These are phyloP conservation scores for Sorex araneus DNA, from an alignment of 2,113 vertebrate genomes.

Conservation along the genomic window DNA sequence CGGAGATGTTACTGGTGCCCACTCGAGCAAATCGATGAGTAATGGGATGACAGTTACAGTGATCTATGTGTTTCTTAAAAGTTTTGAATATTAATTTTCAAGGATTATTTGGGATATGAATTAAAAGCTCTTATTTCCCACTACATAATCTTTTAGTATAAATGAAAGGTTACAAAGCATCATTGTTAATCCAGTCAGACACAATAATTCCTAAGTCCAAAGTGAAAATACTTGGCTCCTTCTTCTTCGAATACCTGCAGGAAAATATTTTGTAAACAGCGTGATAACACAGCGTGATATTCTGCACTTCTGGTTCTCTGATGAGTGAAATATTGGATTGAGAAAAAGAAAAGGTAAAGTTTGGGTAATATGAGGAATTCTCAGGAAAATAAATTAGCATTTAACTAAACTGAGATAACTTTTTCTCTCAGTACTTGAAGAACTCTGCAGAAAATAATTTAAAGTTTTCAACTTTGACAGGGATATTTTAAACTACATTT, in stretches of 20 bases:
- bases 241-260: slow-evolving; percentile 19
- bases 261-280: slow-evolving; percentile 33
- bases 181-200: background rate
- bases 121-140: background rate
- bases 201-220: background rate
- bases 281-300: background rate
- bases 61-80: slow-evolving; percentile 26
- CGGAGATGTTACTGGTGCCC: too few relatives aligned
- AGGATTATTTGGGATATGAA: slow-evolving; percentile 7
- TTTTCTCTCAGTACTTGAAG: background rate
- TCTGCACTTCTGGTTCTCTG: slow-evolving; percentile 35
- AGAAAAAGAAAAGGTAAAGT: slow-evolving; percentile 35
- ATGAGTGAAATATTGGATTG: background rate
- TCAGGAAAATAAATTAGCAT: slow-evolving; percentile 53
- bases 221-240: background rate
- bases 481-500: slow-evolving; percentile 26
- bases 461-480: slow-evolving; percentile 47
- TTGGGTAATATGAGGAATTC: slow-evolving; percentile 28
- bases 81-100: slow-evolving; percentile 5
- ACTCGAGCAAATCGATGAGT: too few relatives aligned
- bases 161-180: background rate
- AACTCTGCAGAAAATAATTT: slow-evolving; percentile 58
- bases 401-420: slow-evolving; percentile 33
- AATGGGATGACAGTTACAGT: too few relatives aligned
- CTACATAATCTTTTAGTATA: background rate